phyloP scores from a whole-genome alignment of 2,888 invertebrate genomes.

The Drosophila emarginata region DNA sequence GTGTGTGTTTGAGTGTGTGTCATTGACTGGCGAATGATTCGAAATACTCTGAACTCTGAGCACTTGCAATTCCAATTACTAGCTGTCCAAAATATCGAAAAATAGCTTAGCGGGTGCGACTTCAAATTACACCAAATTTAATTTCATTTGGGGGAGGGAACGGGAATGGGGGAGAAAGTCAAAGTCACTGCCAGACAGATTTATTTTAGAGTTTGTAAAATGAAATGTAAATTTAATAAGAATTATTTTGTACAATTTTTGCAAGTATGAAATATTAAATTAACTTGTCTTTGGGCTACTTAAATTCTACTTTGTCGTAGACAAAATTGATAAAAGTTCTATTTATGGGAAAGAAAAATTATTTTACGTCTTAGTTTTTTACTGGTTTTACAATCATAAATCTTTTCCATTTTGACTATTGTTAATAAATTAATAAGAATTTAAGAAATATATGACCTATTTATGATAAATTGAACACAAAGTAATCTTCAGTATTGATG shows the following conservation, averaged over 20 bases:
- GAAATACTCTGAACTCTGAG: slow-evolving; percentile 49
- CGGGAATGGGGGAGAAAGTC: slow-evolving; percentile 4
- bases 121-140: slow-evolving; percentile 64
- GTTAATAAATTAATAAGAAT: no score
- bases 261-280: neutral
- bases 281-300: neutral
- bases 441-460: no score
- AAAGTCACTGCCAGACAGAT: neutral
- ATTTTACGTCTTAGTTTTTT: no score
- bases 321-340: no score
- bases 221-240: neutral
- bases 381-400: no score
- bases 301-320: neutral
- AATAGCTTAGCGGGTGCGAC: slow-evolving; percentile 48
- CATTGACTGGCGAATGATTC: slow-evolving; percentile 68
- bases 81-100: slow-evolving; percentile 69
- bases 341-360: no score
- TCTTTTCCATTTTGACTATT: no score
- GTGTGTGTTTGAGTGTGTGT: slow-evolving; percentile 33
- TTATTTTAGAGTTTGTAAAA: neutral
- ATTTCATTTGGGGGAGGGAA: slow-evolving; percentile 16
- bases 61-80: slow-evolving; percentile 60
- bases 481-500: no score
- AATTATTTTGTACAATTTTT: neutral
- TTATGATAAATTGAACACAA: no score